These are phyloP conservation scores for Oceanites oceanicus DNA, from an alignment of 2,113 vertebrate species.

Conservation along the genomic window DNA sequence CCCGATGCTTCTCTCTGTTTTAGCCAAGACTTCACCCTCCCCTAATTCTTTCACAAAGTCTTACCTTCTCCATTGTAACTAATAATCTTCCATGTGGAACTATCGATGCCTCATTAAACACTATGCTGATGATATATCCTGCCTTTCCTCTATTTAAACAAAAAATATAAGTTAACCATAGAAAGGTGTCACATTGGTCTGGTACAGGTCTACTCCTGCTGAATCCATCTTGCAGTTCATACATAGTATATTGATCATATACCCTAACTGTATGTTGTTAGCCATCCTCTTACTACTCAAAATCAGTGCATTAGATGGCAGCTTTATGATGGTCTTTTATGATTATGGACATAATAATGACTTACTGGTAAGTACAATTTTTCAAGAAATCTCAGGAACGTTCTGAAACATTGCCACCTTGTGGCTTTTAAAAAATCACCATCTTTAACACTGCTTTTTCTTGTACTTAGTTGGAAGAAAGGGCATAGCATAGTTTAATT, in stretches of 20 bases:
- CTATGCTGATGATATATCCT: not conserved
- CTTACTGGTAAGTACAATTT: not conserved
- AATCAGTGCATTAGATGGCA: not conserved
- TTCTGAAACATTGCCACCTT: slow-evolving; percentile 52
- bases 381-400: not conserved
- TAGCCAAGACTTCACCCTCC: not conserved
- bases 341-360: not conserved
- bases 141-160: not conserved
- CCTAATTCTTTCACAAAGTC: not conserved
- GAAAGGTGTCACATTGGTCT: not conserved
- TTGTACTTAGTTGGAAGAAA: not conserved
- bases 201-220: not conserved
- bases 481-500: not conserved
- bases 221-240: not conserved
- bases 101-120: not conserved
- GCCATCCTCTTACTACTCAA: not conserved
- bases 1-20: not conserved
- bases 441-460: not conserved
- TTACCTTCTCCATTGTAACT: not conserved
- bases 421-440: not conserved
- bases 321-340: not conserved
- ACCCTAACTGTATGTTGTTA: not conserved
- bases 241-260: not conserved
- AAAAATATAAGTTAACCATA: not conserved
- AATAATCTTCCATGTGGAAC: not conserved